phyloP scores from a whole-genome alignment of 2,797 vertebrate genomes.

The Sebastes hopkinsi region DNA sequence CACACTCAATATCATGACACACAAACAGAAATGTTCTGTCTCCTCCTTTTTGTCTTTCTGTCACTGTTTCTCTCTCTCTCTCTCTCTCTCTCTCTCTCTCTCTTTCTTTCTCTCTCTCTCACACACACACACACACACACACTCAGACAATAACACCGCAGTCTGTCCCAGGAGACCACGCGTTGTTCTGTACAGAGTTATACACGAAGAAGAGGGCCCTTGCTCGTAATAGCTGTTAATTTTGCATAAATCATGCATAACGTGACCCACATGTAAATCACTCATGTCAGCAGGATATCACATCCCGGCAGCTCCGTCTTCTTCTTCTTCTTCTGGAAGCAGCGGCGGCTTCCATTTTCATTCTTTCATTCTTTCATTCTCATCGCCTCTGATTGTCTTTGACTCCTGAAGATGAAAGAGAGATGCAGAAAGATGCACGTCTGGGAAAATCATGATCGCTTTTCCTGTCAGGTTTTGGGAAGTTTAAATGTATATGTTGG shows the following conservation, averaged over 20 bases:
- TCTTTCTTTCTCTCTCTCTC: neutral
- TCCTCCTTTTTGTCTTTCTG: constrained; percentile 41
- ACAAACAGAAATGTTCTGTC: constrained; percentile 40
- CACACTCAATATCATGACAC: constrained; percentile 17
- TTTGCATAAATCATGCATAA: constrained; percentile 76
- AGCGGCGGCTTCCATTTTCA: constrained; percentile 4
- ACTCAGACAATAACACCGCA: neutral
- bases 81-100: neutral
- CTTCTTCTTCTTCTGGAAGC: constrained; percentile 22
- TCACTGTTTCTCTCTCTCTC: neutral
- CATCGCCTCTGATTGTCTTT: constrained; percentile 22
- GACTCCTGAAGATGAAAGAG: neutral
- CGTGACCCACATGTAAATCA: constrained; percentile 78
- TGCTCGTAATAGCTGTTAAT: constrained; percentile 71
- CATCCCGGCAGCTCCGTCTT: constrained; percentile 35
- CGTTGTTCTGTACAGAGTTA: constrained; percentile 42
- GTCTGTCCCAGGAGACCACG: constrained; percentile 37
- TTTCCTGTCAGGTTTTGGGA: neutral
- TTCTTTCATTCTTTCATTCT: neutral
- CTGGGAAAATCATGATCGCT: neutral
- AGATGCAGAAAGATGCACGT: neutral
- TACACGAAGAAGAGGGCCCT: constrained; percentile 36
- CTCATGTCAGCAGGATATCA: constrained; percentile 70
- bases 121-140: neutral
- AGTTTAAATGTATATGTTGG: neutral